Conservation (phyloP, 2,113 vertebrate species). For the Azemiops feae region DNA sequence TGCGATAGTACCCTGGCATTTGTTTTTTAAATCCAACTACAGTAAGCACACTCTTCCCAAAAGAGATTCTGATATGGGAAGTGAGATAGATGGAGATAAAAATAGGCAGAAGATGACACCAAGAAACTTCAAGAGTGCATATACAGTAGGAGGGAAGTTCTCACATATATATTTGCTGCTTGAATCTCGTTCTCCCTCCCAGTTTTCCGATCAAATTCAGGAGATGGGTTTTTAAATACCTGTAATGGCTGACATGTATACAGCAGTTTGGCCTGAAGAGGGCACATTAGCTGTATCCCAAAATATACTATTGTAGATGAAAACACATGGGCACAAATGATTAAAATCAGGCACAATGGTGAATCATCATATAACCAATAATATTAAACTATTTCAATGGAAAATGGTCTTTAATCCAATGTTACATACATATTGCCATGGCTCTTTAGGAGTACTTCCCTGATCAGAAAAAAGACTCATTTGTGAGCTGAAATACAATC, state of each 20-base stretch:
- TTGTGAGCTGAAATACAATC: background rate
- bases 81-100: background rate
- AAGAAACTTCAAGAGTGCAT: background rate
- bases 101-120: background rate
- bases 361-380: background rate
- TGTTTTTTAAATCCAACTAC: background rate
- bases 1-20: background rate
- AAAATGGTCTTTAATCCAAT: background rate
- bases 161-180: background rate
- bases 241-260: background rate
- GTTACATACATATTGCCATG: background rate
- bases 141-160: background rate
- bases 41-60: background rate
- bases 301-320: background rate
- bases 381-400: background rate
- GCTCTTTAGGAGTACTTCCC: background rate
- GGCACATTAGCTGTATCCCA: too few species aligned
- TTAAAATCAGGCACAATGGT: background rate
- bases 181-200: too few species aligned
- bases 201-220: background rate
- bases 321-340: background rate
- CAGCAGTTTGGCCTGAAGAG: background rate
- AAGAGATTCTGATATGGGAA: background rate
- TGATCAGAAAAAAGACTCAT: background rate
- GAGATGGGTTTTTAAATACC: background rate